Percentiles rank a stretch among this genome's conserved stretches.
phyloP scores from a whole-genome alignment of 2,888 invertebrate species.

The Maniola hyperantus region DNA sequence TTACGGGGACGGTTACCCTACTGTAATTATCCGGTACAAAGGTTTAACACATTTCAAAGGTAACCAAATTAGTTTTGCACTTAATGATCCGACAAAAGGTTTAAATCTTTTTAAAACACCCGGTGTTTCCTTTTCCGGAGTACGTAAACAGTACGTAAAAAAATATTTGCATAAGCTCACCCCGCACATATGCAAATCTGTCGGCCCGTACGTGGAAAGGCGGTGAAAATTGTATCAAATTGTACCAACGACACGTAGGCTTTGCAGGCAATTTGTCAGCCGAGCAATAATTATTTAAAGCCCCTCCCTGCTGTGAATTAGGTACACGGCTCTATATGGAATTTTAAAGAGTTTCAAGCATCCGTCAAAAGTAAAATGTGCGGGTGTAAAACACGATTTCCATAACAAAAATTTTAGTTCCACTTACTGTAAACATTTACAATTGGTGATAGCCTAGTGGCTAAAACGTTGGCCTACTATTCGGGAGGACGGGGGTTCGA shows the following conservation, averaged over 20 bases:
- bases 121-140: constrained; percentile 73
- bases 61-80: constrained; percentile 82
- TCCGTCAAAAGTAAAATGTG: constrained; percentile 4
- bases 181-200: constrained; percentile 76
- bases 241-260: constrained; percentile 73
- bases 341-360: constrained; percentile 38
- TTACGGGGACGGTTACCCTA: constrained; percentile 66
- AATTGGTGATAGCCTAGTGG: too few relatives aligned
- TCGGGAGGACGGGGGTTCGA: too few relatives aligned
- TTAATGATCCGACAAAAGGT: constrained; percentile 82
- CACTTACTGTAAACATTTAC: too few relatives aligned
- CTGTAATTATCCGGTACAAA: constrained; percentile 76
- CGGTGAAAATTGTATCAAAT: constrained; percentile 81
- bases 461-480: too few relatives aligned
- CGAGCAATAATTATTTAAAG: constrained; percentile 77
- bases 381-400: neutral
- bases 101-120: constrained; percentile 82
- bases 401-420: neutral
- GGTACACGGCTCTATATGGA: constrained; percentile 43
- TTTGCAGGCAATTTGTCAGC: constrained; percentile 79
- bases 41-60: constrained; percentile 81
- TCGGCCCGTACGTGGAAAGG: constrained; percentile 70
- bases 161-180: constrained; percentile 80
- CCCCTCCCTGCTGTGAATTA: constrained; percentile 59
- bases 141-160: constrained; percentile 75